phyloP scores from a whole-genome alignment of 2,797 vertebrate genomes.

The Leptatherina wallacei region DNA sequence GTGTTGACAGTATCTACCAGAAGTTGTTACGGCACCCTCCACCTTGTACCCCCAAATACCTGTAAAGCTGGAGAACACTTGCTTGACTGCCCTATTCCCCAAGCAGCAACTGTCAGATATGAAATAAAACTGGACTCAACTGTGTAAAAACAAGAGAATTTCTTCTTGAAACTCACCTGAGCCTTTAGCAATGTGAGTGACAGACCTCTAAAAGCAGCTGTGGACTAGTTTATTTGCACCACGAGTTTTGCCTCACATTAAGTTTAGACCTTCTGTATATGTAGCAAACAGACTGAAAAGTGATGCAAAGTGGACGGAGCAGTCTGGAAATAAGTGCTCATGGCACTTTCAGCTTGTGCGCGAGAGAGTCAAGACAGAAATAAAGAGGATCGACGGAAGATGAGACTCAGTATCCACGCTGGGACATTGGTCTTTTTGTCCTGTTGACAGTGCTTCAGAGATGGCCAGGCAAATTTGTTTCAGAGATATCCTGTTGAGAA shows the following conservation, averaged over 20 bases:
- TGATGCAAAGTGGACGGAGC: slow-evolving; percentile 3
- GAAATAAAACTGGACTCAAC: slow-evolving; percentile 20
- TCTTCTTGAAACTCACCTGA: slow-evolving; percentile 34
- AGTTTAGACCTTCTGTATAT: slow-evolving; percentile 4
- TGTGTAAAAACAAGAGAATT: slow-evolving; percentile 33
- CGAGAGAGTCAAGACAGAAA: neutral
- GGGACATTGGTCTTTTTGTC: slow-evolving; percentile 34
- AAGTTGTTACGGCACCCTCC: neutral
- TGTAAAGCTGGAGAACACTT: slow-evolving; percentile 14
- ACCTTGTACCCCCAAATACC: neutral
- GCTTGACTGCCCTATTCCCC: neutral
- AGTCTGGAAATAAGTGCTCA: slow-evolving; percentile 5
- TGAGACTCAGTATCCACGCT: neutral
- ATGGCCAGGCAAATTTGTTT: slow-evolving; percentile 48
- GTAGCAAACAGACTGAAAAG: slow-evolving; percentile 12
- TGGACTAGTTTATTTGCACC: slow-evolving; percentile 23
- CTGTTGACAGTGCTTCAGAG: slow-evolving; percentile 29
- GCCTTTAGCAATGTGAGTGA: slow-evolving; percentile 36
- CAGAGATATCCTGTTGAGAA: slow-evolving; percentile 44
- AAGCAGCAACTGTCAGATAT: slow-evolving; percentile 26
- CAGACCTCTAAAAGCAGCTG: slow-evolving; percentile 36
- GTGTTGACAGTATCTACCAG: slow-evolving; percentile 18
- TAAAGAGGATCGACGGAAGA: slow-evolving; percentile 18
- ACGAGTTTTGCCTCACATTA: slow-evolving; percentile 16
- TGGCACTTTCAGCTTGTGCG: slow-evolving; percentile 9